Evolutionary conservation across 2,113 vertebrate genomes (phyloP).

Genomic region (Gymnocephalus cernua): DNA sequence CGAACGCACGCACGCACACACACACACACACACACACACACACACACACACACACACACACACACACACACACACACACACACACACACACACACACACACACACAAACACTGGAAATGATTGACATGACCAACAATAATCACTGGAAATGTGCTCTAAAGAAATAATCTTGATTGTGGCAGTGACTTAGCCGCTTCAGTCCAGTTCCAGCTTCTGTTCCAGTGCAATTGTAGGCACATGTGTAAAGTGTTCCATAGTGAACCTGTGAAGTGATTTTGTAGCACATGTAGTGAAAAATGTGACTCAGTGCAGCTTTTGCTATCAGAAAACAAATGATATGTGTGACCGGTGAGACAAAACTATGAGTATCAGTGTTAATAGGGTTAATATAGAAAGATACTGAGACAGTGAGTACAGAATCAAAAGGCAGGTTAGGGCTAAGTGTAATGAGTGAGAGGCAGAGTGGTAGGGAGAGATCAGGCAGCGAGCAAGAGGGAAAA

Average conservation of each 20-base stretch:
- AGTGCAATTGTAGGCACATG: neutral
- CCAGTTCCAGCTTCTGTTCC: neutral
- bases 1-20: slow-evolving; percentile 7
- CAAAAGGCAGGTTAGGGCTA: slow-evolving; percentile 46
- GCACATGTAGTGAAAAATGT: neutral
- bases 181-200: neutral
- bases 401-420: slow-evolving; percentile 11
- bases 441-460: slow-evolving; percentile 31
- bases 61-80: slow-evolving; percentile 10
- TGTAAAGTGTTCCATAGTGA: neutral
- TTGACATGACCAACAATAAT: neutral
- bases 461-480: slow-evolving; percentile 38
- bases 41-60: slow-evolving; percentile 36
- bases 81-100: slow-evolving; percentile 21
- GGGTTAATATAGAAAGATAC: neutral
- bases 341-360: neutral
- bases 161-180: neutral
- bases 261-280: neutral
- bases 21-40: slow-evolving; percentile 19
- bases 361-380: neutral
- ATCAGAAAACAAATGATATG: slow-evolving; percentile 1
- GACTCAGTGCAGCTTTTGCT: neutral
- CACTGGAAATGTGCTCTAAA: neutral
- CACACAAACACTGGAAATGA: slow-evolving; percentile 6
- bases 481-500: slow-evolving; percentile 33